A percentile compares a stretch with the other conserved stretches of the same genome.
These are phyloP conservation scores for Hypanus sabinus DNA, from an alignment of 2,113 vertebrate species.

Conservation along the genomic window DNA sequence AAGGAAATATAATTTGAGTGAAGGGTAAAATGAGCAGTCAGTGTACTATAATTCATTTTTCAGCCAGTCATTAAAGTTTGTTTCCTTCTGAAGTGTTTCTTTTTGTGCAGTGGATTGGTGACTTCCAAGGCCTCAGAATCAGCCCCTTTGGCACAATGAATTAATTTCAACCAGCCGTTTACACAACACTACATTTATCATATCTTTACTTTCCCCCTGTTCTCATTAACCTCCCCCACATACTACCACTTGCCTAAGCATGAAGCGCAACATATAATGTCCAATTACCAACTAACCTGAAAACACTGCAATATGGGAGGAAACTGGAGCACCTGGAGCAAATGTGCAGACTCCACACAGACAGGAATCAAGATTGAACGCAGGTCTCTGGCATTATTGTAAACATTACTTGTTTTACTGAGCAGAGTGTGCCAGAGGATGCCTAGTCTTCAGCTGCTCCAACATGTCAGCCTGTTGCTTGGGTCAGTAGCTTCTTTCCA, in stretches of 20 bases:
- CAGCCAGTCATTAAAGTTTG: not conserved
- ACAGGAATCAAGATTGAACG: no score
- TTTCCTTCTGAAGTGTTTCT: not conserved
- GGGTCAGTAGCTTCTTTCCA: not conserved
- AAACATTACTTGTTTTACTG: not conserved
- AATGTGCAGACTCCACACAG: no score
- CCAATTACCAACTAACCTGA: no score
- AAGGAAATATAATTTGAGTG: not conserved
- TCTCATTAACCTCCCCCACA: no score
- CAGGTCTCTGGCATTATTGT: not conserved
- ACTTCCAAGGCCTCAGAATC: not conserved
- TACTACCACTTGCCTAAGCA: no score
- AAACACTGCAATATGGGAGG: no score
- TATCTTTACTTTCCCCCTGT: no score
- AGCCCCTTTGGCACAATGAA: no score
- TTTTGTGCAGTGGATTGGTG: not conserved
- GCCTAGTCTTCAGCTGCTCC: not conserved
- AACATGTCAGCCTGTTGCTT: not conserved
- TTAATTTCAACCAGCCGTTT: no score
- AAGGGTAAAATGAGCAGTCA: not conserved
- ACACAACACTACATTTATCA: no score
- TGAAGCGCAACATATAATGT: no score
- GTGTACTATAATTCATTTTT: not conserved
- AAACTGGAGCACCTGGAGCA: no score
- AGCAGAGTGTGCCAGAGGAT: not conserved